Conservation (phyloP, 2,888 invertebrate genomes). For the Zhuqinia jingwanae region DNA sequence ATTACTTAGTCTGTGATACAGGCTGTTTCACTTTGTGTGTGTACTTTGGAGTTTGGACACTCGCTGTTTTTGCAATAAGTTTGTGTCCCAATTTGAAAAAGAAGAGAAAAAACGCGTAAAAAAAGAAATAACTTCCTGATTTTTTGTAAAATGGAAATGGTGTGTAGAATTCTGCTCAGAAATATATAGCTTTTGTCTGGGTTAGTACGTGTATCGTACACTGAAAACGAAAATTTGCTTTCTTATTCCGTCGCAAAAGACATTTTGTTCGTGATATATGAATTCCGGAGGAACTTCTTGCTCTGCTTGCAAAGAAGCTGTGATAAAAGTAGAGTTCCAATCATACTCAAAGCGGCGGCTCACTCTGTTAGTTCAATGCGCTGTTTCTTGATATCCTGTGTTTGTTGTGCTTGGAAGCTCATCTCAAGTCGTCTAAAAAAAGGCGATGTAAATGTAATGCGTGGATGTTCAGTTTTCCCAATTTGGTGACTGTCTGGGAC, state of each 20-base stretch:
- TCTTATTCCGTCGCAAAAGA: constrained; percentile 16
- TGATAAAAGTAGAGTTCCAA: background rate
- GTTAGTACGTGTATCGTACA: too few relatives aligned
- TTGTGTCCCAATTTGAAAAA: constrained; percentile 15
- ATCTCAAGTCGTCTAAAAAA: too few relatives aligned
- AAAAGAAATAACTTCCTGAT: constrained; percentile 17
- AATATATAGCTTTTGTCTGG: too few relatives aligned
- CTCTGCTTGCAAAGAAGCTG: constrained; percentile 11
- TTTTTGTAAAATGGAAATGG: background rate
- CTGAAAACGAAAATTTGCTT: background rate
- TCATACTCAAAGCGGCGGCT: background rate
- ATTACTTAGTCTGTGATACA: too few relatives aligned
- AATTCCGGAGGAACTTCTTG: constrained; percentile 22
- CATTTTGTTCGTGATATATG: constrained; percentile 25
- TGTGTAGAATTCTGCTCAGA: too few relatives aligned
- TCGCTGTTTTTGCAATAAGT: background rate
- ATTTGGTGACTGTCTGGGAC: too few relatives aligned
- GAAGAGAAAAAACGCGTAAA: constrained; percentile 5
- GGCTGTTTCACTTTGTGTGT: too few relatives aligned
- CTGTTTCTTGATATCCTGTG: too few relatives aligned
- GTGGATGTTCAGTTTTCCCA: too few relatives aligned
- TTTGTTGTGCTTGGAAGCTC: too few relatives aligned
- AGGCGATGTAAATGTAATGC: too few relatives aligned
- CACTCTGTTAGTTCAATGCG: too few relatives aligned
- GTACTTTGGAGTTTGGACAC: background rate